Evolutionary conservation across 2,797 vertebrate species (phyloP).

Genomic region (Xyrichtys novacula): DNA sequence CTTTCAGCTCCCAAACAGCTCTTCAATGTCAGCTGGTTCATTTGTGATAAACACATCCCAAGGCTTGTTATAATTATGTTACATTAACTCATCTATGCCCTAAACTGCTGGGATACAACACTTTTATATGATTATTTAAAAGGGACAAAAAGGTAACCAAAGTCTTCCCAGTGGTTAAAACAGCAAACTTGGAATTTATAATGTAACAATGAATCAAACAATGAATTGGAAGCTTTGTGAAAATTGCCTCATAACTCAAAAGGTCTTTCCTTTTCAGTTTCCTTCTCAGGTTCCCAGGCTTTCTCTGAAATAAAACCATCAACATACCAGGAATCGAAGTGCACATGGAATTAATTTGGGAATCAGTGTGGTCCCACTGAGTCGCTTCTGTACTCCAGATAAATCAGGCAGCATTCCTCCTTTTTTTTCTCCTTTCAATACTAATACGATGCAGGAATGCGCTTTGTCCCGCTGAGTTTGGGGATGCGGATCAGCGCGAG

Average conservation of each 20-base stretch:
- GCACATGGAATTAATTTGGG: slow-evolving; percentile 61
- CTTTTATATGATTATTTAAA: too few species aligned
- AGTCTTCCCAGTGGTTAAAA: too few species aligned
- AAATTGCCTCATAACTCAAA: background rate
- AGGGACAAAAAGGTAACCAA: too few species aligned
- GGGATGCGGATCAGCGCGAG: slow-evolving; percentile 28
- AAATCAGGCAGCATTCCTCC: slow-evolving; percentile 35
- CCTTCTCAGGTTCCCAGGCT: slow-evolving; percentile 19
- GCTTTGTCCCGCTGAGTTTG: slow-evolving; percentile 51
- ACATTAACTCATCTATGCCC: too few species aligned
- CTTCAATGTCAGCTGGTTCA: too few species aligned
- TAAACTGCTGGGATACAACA: too few species aligned
- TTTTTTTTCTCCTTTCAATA: slow-evolving; percentile 34
- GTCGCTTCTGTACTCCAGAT: slow-evolving; percentile 24
- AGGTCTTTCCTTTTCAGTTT: background rate
- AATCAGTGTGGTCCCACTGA: slow-evolving; percentile 15
- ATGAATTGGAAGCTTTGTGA: background rate
- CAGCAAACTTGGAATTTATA: background rate
- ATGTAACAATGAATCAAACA: slow-evolving; percentile 1
- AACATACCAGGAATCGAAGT: slow-evolving; percentile 31
- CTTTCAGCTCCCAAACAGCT: too few species aligned
- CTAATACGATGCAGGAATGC: slow-evolving; percentile 64
- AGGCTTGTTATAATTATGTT: too few species aligned
- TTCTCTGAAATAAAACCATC: slow-evolving; percentile 24
- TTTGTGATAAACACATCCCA: too few species aligned